These are phyloP conservation scores for Sminthurinus aureus DNA, from an alignment of 2,888 invertebrate species.

Conservation along the genomic window DNA sequence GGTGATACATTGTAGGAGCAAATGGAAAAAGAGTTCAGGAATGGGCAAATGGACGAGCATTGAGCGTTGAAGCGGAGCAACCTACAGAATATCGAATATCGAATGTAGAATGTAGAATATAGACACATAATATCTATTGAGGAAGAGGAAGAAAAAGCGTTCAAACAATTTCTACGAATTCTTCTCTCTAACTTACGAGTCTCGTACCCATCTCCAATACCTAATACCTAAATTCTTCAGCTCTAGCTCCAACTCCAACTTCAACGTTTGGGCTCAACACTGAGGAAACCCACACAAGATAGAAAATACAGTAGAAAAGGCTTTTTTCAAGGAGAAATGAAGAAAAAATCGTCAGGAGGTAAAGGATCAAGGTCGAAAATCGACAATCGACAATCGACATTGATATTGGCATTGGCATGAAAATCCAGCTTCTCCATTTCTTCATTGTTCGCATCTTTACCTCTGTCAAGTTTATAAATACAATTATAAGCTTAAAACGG, in stretches of 20 bases:
- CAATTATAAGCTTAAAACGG: no score
- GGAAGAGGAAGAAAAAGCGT: constrained; percentile 11
- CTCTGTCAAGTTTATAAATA: constrained; percentile 15
- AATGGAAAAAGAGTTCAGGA: background rate
- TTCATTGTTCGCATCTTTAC: no score
- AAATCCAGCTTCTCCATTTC: no score
- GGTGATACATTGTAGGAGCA: background rate
- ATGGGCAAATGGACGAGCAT: constrained; percentile 1
- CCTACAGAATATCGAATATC: background rate
- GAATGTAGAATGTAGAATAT: no score
- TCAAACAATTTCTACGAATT: constrained; percentile 15
- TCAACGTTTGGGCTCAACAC: no score
- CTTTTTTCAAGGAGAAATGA: background rate
- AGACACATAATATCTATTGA: background rate
- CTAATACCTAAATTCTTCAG: no score
- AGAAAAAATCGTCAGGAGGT: background rate
- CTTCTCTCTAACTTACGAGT: background rate
- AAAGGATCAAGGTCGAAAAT: background rate
- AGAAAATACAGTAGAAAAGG: background rate
- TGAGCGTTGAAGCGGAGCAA: background rate
- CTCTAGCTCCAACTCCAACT: no score
- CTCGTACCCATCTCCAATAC: no score
- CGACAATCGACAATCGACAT: no score
- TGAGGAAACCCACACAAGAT: background rate
- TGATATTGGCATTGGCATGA: no score